Base-by-base conservation (phyloP, 1,140 invertebrate genomes). In the Hydropsyche tenuis region DNA sequence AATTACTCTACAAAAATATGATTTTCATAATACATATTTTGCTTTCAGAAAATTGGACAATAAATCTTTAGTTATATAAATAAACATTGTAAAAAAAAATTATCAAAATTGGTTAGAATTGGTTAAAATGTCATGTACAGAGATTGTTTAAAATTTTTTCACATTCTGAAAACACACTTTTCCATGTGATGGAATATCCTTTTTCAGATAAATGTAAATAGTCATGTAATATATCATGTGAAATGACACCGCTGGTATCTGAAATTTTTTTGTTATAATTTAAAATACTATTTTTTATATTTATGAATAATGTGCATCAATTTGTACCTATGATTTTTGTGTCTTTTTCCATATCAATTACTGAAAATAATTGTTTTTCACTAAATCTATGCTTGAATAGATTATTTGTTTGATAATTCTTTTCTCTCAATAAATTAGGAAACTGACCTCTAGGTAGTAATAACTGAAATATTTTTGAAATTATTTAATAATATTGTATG, bases 191-290 rank as follows among this genome's bases (percentile, higher is more conserved):
- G 56, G 82, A 80, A 79, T 93, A 92, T 0, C 89, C 91, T 48
- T 85, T 79, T 73, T 88, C 85, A 1, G 90, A 91, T 23, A 92
- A 82, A 81, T 93, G 91, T 11, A 92, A 81, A 81, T 91, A 93
- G 81, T 93, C 92, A 76, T 89, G 88, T 88, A 93, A 90, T 76
- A 93, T 89, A 71, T 85, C 84, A 77, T 89, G 88, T 69, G 86
- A 88, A 69, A 93, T 91, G 0, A 84, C 84, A 20, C 88, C 89
- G 77, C 90, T 88, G 14, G 63, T 25, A 48, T 48, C 74, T 75
- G 25, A 64, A 75, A 75, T 1, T 45, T 2, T 5, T 20, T 62
- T 65, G 12, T 37, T 37, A 65, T 23, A 18, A 11, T 37, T 56
- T 25, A 4, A 16, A 23, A 6, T 62, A 37, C 86, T 85, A 25